Conservation (phyloP, 2,113 vertebrate genomes). For the Cheirogaleus medius region DNA sequence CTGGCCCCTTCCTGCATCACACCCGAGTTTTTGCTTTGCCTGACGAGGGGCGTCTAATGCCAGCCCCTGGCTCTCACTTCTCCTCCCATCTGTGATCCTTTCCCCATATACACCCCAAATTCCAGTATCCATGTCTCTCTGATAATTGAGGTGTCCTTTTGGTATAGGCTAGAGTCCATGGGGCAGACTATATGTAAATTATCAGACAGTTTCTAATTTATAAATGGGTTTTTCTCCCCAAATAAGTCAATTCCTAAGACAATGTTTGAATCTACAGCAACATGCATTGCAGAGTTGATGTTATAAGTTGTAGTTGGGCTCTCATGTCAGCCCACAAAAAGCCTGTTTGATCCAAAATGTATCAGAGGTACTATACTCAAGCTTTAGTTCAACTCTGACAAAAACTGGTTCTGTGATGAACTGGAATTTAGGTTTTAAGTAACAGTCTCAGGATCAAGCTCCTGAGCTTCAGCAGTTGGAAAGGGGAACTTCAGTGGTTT, state of each 20-base stretch:
- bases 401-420: neutral
- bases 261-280: neutral
- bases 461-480: neutral
- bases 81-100: neutral
- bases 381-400: neutral
- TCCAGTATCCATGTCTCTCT: neutral
- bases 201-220: neutral
- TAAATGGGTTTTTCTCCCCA: neutral
- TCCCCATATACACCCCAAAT: neutral
- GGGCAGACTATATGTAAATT: neutral
- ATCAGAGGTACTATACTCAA: neutral
- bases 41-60: neutral
- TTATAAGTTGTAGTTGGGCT: neutral
- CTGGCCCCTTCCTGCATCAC: neutral
- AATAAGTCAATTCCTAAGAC: constrained; percentile 11
- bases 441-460: neutral
- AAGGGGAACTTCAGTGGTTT: neutral
- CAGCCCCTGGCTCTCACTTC: neutral
- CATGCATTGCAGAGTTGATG: neutral
- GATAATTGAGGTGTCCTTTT: neutral
- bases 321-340: neutral
- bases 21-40: neutral
- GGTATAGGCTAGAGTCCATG: neutral
- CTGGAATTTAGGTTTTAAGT: neutral
- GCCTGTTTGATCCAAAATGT: neutral